phyloP scores from a whole-genome alignment of 2,888 invertebrate genomes.

The Zygaena filipendulae region DNA sequence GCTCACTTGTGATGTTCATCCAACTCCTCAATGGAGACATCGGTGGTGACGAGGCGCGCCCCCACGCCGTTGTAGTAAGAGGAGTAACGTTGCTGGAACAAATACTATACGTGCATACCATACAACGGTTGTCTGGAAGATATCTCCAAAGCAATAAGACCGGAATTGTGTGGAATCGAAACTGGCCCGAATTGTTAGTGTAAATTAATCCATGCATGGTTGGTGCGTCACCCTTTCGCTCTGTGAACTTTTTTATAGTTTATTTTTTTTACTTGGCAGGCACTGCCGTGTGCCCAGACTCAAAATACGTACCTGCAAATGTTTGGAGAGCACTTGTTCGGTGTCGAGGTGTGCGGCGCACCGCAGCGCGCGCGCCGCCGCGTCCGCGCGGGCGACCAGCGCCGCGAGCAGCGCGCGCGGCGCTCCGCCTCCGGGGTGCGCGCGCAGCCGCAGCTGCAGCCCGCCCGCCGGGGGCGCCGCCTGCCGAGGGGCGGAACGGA shows the following conservation, averaged over 20 bases:
- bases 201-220: too few species aligned
- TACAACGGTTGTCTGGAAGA: not conserved
- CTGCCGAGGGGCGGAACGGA: too few species aligned
- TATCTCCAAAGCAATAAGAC: not conserved
- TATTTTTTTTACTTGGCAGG: too few species aligned
- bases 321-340: slow-evolving; percentile 66
- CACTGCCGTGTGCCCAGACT: too few species aligned
- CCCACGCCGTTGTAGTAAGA: slow-evolving; percentile 70
- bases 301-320: slow-evolving; percentile 70
- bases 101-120: too few species aligned
- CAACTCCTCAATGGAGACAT: slow-evolving; percentile 67
- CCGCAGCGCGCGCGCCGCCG: slow-evolving; percentile 64
- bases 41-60: slow-evolving; percentile 59
- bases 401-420: slow-evolving; percentile 59
- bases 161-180: not conserved
- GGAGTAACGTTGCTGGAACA: slow-evolving; percentile 67
- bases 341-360: slow-evolving; percentile 59
- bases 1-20: slow-evolving; percentile 59
- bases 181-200: too few species aligned
- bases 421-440: slow-evolving; percentile 61
- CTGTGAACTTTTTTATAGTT: too few species aligned
- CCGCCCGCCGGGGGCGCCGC: slow-evolving; percentile 70
- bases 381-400: slow-evolving; percentile 68
- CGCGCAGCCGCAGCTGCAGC: slow-evolving; percentile 63
- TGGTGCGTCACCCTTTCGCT: too few species aligned